Evolutionary conservation across 2,888 invertebrate genomes (phyloP).

Genomic region (Heliconius hortense): DNA sequence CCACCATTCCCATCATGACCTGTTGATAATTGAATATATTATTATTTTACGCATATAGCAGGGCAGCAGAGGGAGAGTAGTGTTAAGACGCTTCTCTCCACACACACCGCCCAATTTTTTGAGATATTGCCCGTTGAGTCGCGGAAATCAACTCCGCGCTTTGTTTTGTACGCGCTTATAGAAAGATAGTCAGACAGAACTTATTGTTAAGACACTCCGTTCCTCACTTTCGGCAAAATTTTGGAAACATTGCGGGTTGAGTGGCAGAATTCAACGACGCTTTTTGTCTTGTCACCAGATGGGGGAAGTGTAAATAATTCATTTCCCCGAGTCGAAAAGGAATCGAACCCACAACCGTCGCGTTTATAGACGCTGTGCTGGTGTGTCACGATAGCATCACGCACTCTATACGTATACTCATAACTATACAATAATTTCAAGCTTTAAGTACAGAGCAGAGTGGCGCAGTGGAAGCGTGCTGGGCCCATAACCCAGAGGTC

Average conservation of each 20-base stretch:
- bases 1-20: constrained; percentile 73
- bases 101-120: not conserved
- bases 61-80: not conserved
- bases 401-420: too few relatives aligned
- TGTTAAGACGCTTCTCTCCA: not conserved
- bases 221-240: not conserved
- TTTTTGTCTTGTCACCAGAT: not conserved
- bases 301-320: not conserved
- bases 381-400: too few relatives aligned
- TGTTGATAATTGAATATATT: constrained; percentile 46
- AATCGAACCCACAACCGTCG: not conserved
- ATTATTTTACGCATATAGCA: not conserved
- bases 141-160: not conserved
- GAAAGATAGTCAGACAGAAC: too few relatives aligned
- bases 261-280: not conserved
- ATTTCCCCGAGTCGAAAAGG: not conserved
- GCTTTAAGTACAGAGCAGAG: constrained; percentile 79
- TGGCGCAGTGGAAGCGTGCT: constrained; percentile 93
- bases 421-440: not conserved
- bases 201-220: too few relatives aligned
- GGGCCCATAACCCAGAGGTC: constrained; percentile 95
- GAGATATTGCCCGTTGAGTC: not conserved
- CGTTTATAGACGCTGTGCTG: too few relatives aligned
- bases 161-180: not conserved
- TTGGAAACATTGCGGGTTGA: not conserved